These are phyloP conservation scores for Percopsis omiscomaycus DNA, from an alignment of 2,797 vertebrate species.

Conservation along the genomic window DNA sequence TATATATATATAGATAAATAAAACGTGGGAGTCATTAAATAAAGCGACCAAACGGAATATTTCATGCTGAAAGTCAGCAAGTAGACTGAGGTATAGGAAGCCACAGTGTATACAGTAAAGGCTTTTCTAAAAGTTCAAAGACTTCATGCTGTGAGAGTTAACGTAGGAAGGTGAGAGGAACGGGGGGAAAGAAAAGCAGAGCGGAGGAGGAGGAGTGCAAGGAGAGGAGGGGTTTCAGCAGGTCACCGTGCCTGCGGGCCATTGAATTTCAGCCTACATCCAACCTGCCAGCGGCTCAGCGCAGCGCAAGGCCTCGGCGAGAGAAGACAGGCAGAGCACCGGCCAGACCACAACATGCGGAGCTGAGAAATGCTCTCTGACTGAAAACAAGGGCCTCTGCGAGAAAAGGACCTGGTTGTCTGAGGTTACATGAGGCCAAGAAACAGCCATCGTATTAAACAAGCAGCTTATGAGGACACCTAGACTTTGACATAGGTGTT, in stretches of 20 bases:
- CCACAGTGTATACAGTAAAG: no score
- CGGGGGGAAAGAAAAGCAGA: conserved; percentile 18
- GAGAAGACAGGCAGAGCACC: conserved; percentile 23
- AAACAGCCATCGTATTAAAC: conserved; percentile 1
- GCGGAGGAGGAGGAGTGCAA: conserved; percentile 6
- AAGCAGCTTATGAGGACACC: conserved; percentile 2
- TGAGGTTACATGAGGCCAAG: conserved; percentile 14
- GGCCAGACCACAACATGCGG: conserved; percentile 11
- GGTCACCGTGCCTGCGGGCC: conserved; percentile 20
- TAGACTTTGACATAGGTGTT: not conserved
- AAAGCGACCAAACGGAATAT: no score
- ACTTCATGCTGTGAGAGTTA: conserved; percentile 1
- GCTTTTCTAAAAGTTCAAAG: no score
- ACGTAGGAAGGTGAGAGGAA: conserved; percentile 6
- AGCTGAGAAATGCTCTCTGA: conserved; percentile 15
- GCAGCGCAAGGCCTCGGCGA: conserved; percentile 28
- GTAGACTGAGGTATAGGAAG: no score
- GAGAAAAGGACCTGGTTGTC: conserved; percentile 17
- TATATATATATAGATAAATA: no score
- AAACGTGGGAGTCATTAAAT: no score
- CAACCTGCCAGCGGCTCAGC: conserved; percentile 45
- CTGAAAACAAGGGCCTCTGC: conserved; percentile 29
- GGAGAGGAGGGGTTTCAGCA: conserved; percentile 18
- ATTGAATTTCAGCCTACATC: conserved; percentile 49
- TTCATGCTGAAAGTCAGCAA: no score